Percentiles rank a stretch among this genome's conserved stretches.
phyloP scores from a whole-genome alignment of 1,140 invertebrate genomes.

The Drosophila kohkoa region DNA sequence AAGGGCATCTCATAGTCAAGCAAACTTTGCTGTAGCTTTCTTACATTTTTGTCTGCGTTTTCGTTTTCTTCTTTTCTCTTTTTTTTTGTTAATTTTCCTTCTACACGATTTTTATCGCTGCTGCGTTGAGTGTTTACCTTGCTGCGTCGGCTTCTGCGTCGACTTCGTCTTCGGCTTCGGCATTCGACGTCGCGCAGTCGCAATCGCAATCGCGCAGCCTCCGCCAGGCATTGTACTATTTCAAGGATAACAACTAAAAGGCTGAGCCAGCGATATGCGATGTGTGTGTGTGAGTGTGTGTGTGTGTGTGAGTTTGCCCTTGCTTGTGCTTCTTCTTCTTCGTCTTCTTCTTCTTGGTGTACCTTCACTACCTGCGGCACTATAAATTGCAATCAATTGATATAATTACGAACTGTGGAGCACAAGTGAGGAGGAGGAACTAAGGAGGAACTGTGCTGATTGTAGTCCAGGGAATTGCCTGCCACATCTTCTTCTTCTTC shows the following conservation, averaged over 20 bases:
- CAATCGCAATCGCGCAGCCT: constrained; percentile 59
- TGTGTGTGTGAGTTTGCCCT: constrained; percentile 20
- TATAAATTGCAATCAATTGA: constrained; percentile 82
- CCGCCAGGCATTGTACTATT: constrained; percentile 81
- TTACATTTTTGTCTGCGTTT: constrained; percentile 2
- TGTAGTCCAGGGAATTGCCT: constrained; percentile 37
- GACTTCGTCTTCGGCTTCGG: neutral
- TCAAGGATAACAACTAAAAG: constrained; percentile 79
- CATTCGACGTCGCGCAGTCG: constrained; percentile 32
- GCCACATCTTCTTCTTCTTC: neutral
- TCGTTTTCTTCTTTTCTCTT: constrained; percentile 6
- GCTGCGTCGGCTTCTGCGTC: constrained; percentile 18
- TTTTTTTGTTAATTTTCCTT: constrained; percentile 36
- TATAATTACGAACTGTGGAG: constrained; percentile 61
- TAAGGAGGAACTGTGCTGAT: constrained; percentile 13
- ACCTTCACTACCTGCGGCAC: constrained; percentile 44
- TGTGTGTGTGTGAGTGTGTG: neutral
- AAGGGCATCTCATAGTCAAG: too few species aligned
- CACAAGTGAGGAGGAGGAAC: neutral
- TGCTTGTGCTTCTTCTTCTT: neutral
- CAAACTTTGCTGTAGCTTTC: too few species aligned
- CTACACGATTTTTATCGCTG: constrained; percentile 58
- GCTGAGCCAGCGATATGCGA: neutral
- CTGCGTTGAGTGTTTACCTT: constrained; percentile 59
- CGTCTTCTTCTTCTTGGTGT: neutral